Evolutionary conservation across 2,797 vertebrate genomes (phyloP), one percentile per base, ranked within the genome.

Genomic region (Alfaro cultratus): DNA sequence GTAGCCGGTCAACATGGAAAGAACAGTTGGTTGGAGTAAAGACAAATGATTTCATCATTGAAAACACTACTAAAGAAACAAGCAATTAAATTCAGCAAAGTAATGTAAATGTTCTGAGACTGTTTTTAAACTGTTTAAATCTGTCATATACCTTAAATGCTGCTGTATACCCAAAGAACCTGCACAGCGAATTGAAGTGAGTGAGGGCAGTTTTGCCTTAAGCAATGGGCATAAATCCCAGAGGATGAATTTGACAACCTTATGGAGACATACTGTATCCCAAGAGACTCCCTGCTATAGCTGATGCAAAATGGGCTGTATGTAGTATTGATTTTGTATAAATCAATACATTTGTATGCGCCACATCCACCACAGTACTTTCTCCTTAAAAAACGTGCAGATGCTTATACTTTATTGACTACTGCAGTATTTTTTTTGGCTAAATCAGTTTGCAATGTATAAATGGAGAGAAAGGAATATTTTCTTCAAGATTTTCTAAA

Each of bases 371-470:
- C 39, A 71, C 41, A 15, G 41, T 43, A 71, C 41, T 71, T 43
- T n/a, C 13, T 71, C 68, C 4, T 43, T 29, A n/a, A 34, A 43
- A 71, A 43, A 26, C 23, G 26, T 29, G 12, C 23, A 71, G 26
- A 45, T 71, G 68, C 41, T 71, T 71, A 68, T 68, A 41, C 21
- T 68, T 68, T 23, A 67, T 67, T 68, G 36, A 43, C 64, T 26
- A 6, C 23, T 68, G 64, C 39, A 41, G 10, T 68, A 68, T 68
- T 68, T 68, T 68, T 68, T 41, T 39, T 8, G 23, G 64, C 39
- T 41, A 68, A 68, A 68, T 68, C 64, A 68, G 23, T 67, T 67
- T 67, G 36, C 62, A 67, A 36, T 67, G 62, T 67, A 67, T 36
- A 36, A 67, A 21, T 36, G 8, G 62, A 64, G 34, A 64, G 8